phyloP scores from a whole-genome alignment of 2,113 vertebrate species.

The Colistium nudipinnis region DNA sequence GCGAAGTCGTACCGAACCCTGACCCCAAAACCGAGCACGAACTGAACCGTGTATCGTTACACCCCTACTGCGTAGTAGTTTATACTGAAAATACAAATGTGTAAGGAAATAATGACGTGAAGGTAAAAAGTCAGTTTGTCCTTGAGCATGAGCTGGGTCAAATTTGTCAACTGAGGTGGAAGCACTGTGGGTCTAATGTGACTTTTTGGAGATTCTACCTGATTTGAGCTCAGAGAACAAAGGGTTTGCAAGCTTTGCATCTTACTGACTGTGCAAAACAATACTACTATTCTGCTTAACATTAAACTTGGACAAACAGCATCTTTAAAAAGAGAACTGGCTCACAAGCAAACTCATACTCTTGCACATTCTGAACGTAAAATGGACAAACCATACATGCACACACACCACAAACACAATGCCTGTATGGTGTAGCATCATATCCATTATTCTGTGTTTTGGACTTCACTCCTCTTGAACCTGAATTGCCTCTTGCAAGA shows the following conservation, averaged over 20 bases:
- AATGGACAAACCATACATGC: neutral
- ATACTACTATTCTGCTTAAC: slow-evolving; percentile 1
- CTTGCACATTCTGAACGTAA: slow-evolving; percentile 44
- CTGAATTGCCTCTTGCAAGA: slow-evolving; percentile 79
- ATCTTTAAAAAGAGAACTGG: slow-evolving; percentile 9
- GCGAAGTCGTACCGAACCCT: no score
- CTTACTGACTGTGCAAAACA: slow-evolving; percentile 1
- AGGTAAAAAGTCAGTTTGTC: slow-evolving; percentile 30
- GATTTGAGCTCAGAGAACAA: slow-evolving; percentile 33
- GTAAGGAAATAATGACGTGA: slow-evolving; percentile 50
- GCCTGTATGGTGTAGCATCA: slow-evolving; percentile 62
- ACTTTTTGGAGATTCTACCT: neutral
- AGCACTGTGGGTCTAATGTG: slow-evolving; percentile 8
- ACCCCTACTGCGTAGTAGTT: no score
- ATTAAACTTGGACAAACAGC: neutral
- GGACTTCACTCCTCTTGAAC: slow-evolving; percentile 61
- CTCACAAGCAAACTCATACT: slow-evolving; percentile 35
- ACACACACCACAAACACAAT: slow-evolving; percentile 26
- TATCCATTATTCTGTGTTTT: slow-evolving; percentile 28
- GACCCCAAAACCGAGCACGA: no score
- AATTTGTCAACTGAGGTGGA: neutral
- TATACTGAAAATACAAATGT: slow-evolving; percentile 83
- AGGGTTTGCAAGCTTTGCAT: slow-evolving; percentile 24
- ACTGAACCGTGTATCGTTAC: no score
- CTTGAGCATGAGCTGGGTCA: slow-evolving; percentile 28